Conservation (phyloP, 37 sponge, comb jelly and placozoan species). For the Amphimedon queenslandica region DNA sequence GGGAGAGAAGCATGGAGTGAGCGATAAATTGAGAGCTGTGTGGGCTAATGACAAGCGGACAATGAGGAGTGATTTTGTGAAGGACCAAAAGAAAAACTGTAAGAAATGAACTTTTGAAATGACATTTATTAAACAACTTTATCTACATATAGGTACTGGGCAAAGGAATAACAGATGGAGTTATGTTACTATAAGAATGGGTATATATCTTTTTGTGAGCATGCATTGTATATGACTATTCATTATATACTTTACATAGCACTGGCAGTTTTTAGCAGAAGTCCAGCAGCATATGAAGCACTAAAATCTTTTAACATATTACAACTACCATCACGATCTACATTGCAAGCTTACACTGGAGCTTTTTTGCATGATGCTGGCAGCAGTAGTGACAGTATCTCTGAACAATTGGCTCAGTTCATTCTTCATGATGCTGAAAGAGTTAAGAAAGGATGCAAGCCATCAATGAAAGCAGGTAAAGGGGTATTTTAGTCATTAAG, state of each 20-base stretch:
- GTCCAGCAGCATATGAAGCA: slow-evolving; percentile 29
- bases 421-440: no score
- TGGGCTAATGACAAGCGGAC: slow-evolving; percentile 22
- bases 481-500: no score
- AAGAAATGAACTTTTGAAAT: background rate
- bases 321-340: slow-evolving; percentile 18
- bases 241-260: no score
- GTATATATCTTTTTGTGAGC: no score
- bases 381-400: background rate
- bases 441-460: no score
- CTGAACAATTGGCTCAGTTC: no score
- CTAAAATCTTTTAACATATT: slow-evolving; percentile 12
- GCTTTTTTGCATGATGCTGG: slow-evolving; percentile 27
- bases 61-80: slow-evolving; percentile 11
- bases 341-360: slow-evolving; percentile 26
- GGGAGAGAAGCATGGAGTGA: slow-evolving; percentile 33
- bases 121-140: no score
- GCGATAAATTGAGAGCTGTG: slow-evolving; percentile 3
- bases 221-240: no score
- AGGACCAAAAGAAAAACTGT: slow-evolving; percentile 24
- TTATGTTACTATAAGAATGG: slow-evolving; percentile 24
- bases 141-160: slow-evolving; percentile 27
- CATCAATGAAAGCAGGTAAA: background rate
- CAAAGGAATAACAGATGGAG: slow-evolving; percentile 22
- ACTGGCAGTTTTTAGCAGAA: slow-evolving; percentile 23